A percentile compares a stretch with the other conserved stretches of the same genome.
phyloP scores from a whole-genome alignment of 2,113 vertebrate genomes.

The Lanius ludovicianus region DNA sequence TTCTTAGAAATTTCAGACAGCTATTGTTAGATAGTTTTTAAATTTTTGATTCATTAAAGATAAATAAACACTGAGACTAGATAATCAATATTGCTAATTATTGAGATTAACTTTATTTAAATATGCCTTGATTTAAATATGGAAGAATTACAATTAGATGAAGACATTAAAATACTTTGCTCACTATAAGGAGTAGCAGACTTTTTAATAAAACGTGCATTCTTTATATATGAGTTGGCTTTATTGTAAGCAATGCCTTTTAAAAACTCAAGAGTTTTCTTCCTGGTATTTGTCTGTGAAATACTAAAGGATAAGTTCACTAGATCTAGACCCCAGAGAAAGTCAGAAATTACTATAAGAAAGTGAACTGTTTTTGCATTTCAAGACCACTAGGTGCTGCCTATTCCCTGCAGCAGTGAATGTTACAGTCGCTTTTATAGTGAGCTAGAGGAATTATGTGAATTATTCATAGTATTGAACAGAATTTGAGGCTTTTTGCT shows the following conservation, averaged over 20 bases:
- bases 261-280: not conserved
- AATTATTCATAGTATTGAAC: not conserved
- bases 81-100: not conserved
- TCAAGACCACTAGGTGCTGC: conserved; percentile 51
- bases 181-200: not conserved
- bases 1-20: not conserved
- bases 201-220: not conserved
- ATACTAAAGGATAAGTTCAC: not conserved
- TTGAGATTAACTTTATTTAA: not conserved
- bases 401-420: not conserved
- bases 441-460: not conserved
- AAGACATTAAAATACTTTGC: not conserved
- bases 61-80: not conserved
- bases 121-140: not conserved
- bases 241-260: not conserved
- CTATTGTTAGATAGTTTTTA: not conserved
- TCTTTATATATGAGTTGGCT: not conserved
- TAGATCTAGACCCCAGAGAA: not conserved
- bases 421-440: not conserved
- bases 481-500: not conserved
- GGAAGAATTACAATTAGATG: not conserved
- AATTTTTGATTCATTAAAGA: not conserved
- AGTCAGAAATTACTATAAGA: not conserved
- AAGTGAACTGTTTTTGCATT: not conserved
- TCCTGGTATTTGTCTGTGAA: not conserved